Evolutionary conservation across 2,113 vertebrate genomes (phyloP).

Genomic region (Actenoides hombroni): DNA sequence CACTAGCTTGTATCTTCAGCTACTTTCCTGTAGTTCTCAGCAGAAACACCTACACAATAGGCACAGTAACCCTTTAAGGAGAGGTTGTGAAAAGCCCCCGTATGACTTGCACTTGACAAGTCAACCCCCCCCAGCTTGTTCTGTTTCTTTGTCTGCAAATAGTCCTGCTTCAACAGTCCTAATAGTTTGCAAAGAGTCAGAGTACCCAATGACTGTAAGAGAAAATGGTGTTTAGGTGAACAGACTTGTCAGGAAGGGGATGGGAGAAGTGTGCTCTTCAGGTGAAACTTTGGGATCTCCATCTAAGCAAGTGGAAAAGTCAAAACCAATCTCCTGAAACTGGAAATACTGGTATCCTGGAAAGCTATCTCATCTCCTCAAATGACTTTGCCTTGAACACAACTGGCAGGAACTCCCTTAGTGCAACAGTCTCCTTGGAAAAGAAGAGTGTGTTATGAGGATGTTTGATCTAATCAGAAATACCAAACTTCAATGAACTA

Average conservation of each 20-base stretch:
- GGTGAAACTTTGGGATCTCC: neutral
- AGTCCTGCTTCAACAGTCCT: neutral
- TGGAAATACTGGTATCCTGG: conserved; percentile 54
- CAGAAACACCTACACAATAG: neutral
- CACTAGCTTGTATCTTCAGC: neutral
- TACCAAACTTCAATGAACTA: neutral
- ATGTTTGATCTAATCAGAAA: conserved; percentile 33
- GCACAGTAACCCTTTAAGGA: neutral
- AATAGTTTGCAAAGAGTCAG: neutral
- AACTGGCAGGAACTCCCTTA: neutral
- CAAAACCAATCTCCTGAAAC: conserved; percentile 12
- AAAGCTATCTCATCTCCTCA: conserved; percentile 40
- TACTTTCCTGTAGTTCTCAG: rapidly evolving
- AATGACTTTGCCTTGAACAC: neutral
- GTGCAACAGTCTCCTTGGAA: neutral
- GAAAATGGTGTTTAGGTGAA: neutral
- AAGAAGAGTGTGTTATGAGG: neutral
- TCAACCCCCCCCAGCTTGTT: neutral
- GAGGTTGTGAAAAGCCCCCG: neutral
- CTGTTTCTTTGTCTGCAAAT: neutral
- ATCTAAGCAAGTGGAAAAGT: conserved; percentile 14
- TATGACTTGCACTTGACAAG: neutral
- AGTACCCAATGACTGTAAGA: neutral
- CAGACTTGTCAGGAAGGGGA: neutral
- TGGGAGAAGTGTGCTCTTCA: neutral